Evolutionary conservation across 2,888 invertebrate species (phyloP), one percentile per base, ranked within the genome.

Genomic region (Tyria jacobaeae): DNA sequence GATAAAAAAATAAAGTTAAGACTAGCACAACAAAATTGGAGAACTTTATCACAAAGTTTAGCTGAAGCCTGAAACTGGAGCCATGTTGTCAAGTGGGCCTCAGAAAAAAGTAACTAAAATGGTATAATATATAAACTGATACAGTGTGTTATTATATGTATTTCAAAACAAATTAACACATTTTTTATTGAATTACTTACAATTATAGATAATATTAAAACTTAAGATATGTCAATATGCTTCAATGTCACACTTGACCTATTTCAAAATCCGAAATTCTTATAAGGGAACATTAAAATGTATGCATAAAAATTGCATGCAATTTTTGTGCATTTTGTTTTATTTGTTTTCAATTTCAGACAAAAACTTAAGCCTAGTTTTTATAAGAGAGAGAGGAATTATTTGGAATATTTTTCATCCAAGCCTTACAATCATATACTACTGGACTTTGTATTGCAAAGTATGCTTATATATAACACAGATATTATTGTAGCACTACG

Each of bases 1-100:
- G 15, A 24, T 51, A 2, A 35, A 24, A 54, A 53, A 54, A 39
- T 53, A 39, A 39, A 53, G 25, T 39, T 53, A 53, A 25, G 5
- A 53, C 27, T 17, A 41, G 12, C 25, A 17, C n/a, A 39, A 27
- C 7, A 41, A 27, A 17, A n/a, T 41, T 6, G 10, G n/a, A 31
- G 12, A 41, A 15, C 39, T 41, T 12, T 41, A 39, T 39, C 24
- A 53, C n/a, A 53, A 31, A 39, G 4, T 3, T 24, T 7, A 7
- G 3, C n/a, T n/a, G n/a, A n/a, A n/a, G n/a, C n/a, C n/a, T 44
- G 5, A 4, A 12, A 5, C 21, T 12, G 21, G 5, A 7, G 1
- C n/a, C 7, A 9, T 41, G n/a, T 0, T 17, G 2, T 41, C 17
- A 41, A 41, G 9, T 9, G 10, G 9, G 10, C 41, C 17, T 41